Percentiles rank a stretch among this genome's conserved stretches.
phyloP scores from a whole-genome alignment of 1,140 invertebrate genomes.

The Popillia japonica region DNA sequence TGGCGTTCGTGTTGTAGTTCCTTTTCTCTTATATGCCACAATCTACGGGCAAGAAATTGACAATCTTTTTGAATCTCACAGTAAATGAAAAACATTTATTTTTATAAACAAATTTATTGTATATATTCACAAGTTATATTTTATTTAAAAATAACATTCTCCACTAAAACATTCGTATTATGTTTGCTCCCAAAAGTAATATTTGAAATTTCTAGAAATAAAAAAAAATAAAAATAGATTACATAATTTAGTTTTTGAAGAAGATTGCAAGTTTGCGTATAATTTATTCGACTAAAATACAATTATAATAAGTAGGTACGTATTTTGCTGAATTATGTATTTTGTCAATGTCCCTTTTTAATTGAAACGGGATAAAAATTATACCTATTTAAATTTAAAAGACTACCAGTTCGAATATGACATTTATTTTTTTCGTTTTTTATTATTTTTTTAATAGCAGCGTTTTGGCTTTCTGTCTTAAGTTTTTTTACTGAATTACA shows the following conservation, averaged over 20 bases:
- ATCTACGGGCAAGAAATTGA: too few species aligned
- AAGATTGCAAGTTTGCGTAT: neutral
- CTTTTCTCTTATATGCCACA: too few species aligned
- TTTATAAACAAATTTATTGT: conserved; percentile 12
- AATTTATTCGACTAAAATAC: neutral
- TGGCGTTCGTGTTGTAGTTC: too few species aligned
- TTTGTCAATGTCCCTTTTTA: neutral
- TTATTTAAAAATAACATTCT: conserved; percentile 8
- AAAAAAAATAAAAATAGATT: neutral
- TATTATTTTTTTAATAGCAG: neutral
- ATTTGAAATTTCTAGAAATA: conserved; percentile 1
- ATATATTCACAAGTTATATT: conserved; percentile 19
- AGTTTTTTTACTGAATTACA: neutral
- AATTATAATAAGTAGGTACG: neutral
- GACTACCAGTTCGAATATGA: neutral
- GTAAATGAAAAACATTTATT: neutral
- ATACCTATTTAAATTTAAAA: conserved; percentile 5
- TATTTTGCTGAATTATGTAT: neutral
- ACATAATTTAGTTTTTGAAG: neutral
- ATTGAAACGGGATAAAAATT: neutral
- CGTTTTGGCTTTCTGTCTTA: neutral
- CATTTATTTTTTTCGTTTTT: neutral
- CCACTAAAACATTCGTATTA: conserved; percentile 15
- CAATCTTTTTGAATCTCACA: too few species aligned
- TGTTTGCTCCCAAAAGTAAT: conserved; percentile 16